Evolutionary conservation across 2,113 vertebrate genomes (phyloP).

Genomic region (Antechinus stuartii): DNA sequence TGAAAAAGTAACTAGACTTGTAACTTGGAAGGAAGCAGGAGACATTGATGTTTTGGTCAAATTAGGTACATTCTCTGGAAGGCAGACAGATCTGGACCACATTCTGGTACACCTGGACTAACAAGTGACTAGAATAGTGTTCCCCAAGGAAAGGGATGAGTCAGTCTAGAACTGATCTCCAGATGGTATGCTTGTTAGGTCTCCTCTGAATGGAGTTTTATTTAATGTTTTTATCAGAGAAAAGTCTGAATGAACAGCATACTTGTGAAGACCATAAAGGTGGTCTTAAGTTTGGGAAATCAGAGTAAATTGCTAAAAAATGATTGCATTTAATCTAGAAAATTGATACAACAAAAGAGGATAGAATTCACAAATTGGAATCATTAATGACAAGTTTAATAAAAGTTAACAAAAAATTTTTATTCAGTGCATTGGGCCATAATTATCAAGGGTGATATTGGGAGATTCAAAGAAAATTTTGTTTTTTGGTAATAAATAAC

Average conservation of each 20-base stretch:
- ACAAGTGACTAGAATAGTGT: background rate
- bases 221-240: background rate
- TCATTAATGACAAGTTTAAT: background rate
- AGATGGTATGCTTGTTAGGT: background rate
- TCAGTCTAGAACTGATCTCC: background rate
- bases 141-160: constrained; percentile 15
- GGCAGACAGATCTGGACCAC: background rate
- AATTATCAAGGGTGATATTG: background rate
- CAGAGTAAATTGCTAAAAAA: background rate
- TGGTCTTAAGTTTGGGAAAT: background rate
- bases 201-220: background rate
- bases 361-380: background rate
- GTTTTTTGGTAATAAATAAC: constrained; percentile 13
- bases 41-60: background rate
- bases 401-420: constrained; percentile 1
- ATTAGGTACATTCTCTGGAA: background rate
- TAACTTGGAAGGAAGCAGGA: background rate
- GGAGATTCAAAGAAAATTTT: constrained; percentile 7
- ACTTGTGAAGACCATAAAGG: background rate
- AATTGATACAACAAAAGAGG: background rate
- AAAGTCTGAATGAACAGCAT: background rate
- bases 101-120: background rate
- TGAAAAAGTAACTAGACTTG: constrained; percentile 19
- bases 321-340: background rate
- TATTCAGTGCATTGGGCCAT: background rate